Conservation (phyloP, 2,797 vertebrate species). For the Cyprinella venusta region DNA sequence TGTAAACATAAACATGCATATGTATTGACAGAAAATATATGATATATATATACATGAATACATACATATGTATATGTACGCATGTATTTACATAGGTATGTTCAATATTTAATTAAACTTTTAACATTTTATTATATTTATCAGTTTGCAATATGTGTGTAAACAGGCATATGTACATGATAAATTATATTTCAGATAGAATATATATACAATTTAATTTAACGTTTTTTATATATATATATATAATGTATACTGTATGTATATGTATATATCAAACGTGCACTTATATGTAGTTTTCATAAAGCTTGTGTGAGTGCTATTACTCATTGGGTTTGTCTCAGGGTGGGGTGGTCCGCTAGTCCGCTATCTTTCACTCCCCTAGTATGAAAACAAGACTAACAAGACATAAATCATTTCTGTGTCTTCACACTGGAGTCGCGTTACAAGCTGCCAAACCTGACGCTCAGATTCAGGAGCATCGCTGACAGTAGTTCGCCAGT, state of each 20-base stretch:
- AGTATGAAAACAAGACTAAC: slow-evolving; percentile 20
- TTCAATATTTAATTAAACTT: neutral
- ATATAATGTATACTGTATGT: too few relatives aligned
- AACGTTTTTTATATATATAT: too few relatives aligned
- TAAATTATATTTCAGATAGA: neutral
- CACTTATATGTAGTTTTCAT: neutral
- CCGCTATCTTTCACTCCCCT: slow-evolving; percentile 36
- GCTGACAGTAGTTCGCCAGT: slow-evolving; percentile 56
- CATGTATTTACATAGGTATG: neutral
- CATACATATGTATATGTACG: neutral
- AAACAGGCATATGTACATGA: neutral
- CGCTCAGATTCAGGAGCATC: slow-evolving; percentile 41
- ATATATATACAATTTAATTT: neutral
- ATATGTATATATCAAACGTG: too few relatives aligned
- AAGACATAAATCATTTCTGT: slow-evolving; percentile 22
- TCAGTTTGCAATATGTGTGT: neutral
- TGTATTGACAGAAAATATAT: too few relatives aligned
- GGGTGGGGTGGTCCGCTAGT: slow-evolving; percentile 35
- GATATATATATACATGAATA: neutral
- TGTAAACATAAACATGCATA: neutral
- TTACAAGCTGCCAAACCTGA: slow-evolving; percentile 26
- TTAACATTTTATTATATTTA: neutral
- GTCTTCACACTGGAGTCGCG: slow-evolving; percentile 10
- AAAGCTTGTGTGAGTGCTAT: neutral
- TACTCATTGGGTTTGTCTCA: slow-evolving; percentile 16